Base-by-base conservation (phyloP, 2,113 vertebrate genomes). In the Acrocephalus kingi region DNA sequence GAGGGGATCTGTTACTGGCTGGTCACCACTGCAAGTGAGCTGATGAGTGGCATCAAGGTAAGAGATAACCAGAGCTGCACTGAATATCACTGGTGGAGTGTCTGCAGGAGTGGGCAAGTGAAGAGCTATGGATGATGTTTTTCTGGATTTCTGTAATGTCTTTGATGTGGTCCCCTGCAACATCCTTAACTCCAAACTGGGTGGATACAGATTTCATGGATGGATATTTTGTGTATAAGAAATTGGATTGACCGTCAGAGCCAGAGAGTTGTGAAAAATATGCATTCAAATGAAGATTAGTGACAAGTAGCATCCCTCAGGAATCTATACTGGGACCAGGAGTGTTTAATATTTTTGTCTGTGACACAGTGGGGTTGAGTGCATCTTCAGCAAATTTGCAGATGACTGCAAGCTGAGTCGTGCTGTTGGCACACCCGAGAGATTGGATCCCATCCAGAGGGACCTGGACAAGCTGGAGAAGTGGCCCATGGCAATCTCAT, bases 321-420 rank as follows among this genome's bases (percentile, higher is more conserved):
- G 11, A 7, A 9, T 54, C 23, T 9, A 1, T 43, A 10, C 3
- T 28, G 49, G 11, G 25, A 54, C 19, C 7, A n/a, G 23, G 17
- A 52, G 8, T 20, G 31, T 51, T 72, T 12, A 66, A 8, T 85
- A 46, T 46, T 46, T 87, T 77, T 33, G 28, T 41, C 46, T 51
- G 5, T 41, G 17, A n/a, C 15, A 61, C 12, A 17, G 35, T 30
- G 14, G 21, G 14, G 35, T 61, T 1, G 3, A 90, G 27, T 35
- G 7, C 20, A 45, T 20, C 18, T 15, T 67, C 59, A 77, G 35
- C 4, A 77, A 23, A 11, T 49, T 23, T 64, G 31, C 6, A 15
- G 41, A 15, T 37, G 33, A 21, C 39, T 1, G 0, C 21, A 45
- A 31, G 7, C 7, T 12, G 15, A 24, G 15, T 61, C 0, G 0